A percentile compares a stretch with the other conserved stretches of the same genome.
Evolutionary conservation across 2,888 invertebrate species (phyloP).

Genomic region (Ochlodes sylvanus): DNA sequence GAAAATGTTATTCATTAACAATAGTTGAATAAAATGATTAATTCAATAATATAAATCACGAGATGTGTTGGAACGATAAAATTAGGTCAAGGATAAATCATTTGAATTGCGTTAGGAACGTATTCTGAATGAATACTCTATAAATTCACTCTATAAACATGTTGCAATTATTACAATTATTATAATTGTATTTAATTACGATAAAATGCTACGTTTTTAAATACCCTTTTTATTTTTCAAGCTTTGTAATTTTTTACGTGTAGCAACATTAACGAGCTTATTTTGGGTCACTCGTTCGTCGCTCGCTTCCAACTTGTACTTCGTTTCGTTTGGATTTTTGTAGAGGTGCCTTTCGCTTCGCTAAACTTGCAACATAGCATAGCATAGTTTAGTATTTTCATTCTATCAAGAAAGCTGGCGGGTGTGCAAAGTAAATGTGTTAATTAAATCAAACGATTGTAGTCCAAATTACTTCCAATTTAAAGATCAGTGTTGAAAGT

Average conservation of each 20-base stretch:
- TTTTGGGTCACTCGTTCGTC: conserved; percentile 81
- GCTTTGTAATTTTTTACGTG: conserved; percentile 64
- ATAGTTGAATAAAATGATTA: background rate
- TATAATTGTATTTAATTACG: no score
- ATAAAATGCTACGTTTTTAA: background rate
- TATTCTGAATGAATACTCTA: background rate
- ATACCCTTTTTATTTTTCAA: conserved; percentile 50
- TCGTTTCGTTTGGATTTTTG: conserved; percentile 78
- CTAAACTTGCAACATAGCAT: conserved; percentile 80
- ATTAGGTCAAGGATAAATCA: conserved; percentile 69
- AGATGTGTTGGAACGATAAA: conserved; percentile 52
- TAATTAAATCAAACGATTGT: conserved; percentile 60
- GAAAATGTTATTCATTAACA: background rate
- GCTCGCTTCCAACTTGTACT: conserved; percentile 78
- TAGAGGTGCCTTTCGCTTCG: conserved; percentile 85
- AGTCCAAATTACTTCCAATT: conserved; percentile 58
- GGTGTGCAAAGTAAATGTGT: conserved; percentile 82
- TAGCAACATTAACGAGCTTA: conserved; percentile 82
- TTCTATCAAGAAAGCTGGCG: conserved; percentile 81
- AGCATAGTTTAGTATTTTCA: conserved; percentile 81
- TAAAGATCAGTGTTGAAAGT: conserved; percentile 60
- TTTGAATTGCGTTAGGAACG: conserved; percentile 46
- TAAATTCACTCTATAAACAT: background rate
- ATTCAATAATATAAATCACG: conserved; percentile 51
- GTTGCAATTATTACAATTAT: background rate